Conservation (phyloP, 2,113 vertebrate genomes). For the Chitala chitala region DNA sequence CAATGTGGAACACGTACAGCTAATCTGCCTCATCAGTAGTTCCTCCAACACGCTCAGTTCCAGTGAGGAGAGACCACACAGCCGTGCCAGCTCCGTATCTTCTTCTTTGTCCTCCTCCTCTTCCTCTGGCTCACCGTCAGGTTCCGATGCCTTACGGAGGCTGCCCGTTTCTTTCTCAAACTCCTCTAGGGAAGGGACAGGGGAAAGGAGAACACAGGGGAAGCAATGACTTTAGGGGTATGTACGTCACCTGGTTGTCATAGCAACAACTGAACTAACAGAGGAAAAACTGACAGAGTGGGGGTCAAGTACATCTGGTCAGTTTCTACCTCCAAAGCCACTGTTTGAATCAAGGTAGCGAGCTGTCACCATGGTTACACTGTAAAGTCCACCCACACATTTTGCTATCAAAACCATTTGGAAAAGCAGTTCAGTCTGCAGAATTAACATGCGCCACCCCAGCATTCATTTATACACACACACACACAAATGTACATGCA, state of each 20-base stretch:
- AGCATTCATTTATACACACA: neutral
- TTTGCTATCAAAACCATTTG: conserved; percentile 6
- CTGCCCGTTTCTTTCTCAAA: conserved; percentile 35
- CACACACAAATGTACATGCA: neutral
- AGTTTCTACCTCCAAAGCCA: neutral
- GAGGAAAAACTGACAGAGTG: neutral
- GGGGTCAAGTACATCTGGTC: neutral
- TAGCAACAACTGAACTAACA: neutral
- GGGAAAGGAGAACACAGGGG: neutral
- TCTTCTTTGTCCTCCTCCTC: conserved; percentile 4
- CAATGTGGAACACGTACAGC: conserved; percentile 18
- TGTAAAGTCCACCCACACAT: conserved; percentile 7
- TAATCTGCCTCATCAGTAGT: conserved; percentile 36
- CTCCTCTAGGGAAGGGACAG: conserved; percentile 31
- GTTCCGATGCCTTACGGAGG: conserved; percentile 8
- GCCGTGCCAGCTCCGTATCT: neutral
- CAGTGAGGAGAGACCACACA: conserved; percentile 13
- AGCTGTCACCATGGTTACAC: conserved; percentile 2
- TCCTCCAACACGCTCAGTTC: conserved; percentile 34
- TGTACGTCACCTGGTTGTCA: neutral
- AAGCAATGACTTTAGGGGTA: too few relatives aligned
- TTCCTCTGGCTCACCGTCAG: neutral
- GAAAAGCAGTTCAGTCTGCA: neutral
- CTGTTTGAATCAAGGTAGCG: neutral
- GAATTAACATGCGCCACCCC: neutral